These are phyloP conservation scores for Tenthredo scrophulariae DNA, from an alignment of 2,888 invertebrate genomes.

Conservation along the genomic window DNA sequence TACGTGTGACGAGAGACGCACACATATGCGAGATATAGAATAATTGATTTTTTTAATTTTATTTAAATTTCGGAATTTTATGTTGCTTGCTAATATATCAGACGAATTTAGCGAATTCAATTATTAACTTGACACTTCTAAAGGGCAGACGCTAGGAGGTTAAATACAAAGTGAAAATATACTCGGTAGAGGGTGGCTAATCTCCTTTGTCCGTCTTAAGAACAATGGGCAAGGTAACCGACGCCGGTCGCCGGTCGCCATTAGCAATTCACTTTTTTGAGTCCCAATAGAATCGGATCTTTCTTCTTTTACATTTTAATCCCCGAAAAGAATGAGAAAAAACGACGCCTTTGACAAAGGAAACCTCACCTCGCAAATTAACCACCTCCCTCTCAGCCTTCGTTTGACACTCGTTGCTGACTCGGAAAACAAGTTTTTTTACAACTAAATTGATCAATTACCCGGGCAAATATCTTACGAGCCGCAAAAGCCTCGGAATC, in stretches of 20 bases:
- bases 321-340: background rate
- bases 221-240: conserved; percentile 21
- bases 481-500: background rate
- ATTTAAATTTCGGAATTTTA: background rate
- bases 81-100: background rate
- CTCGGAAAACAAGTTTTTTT: conserved; percentile 19
- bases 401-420: conserved; percentile 28
- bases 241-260: background rate
- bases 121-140: background rate
- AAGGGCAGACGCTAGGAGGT: background rate
- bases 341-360: background rate
- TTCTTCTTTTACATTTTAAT: conserved; percentile 11
- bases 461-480: background rate
- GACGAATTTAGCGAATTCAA: background rate
- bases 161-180: background rate
- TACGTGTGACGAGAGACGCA: too few species aligned
- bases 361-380: conserved; percentile 16
- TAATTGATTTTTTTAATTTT: background rate
- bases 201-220: conserved; percentile 24
- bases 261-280: conserved; percentile 28
- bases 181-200: background rate
- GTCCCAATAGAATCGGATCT: background rate
- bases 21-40: background rate
- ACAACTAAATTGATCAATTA: conserved; percentile 16
- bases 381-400: background rate